Percentiles rank a stretch among this genome's conserved stretches.
These are phyloP conservation scores for Valencia hispanica DNA, from an alignment of 2,797 vertebrate species.

Conservation along the genomic window DNA sequence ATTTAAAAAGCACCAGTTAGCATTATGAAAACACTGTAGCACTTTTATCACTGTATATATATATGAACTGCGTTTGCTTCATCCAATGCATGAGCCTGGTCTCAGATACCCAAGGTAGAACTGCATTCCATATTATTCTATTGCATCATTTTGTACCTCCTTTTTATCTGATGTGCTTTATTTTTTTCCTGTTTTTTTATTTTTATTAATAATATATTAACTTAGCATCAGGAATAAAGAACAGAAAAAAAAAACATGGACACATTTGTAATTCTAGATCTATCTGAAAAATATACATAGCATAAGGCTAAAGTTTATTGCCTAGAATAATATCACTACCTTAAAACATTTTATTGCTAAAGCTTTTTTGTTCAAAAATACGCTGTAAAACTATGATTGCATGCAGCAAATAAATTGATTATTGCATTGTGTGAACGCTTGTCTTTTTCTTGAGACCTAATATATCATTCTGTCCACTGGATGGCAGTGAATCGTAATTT, in stretches of 20 bases:
- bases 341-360: constrained; percentile 50
- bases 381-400: constrained; percentile 76
- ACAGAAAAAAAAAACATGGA: constrained; percentile 29
- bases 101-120: constrained; percentile 64
- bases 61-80: constrained; percentile 68
- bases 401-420: constrained; percentile 78
- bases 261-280: constrained; percentile 38
- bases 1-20: constrained; percentile 79
- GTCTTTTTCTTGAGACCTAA: not conserved
- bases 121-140: constrained; percentile 69
- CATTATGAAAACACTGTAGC: constrained; percentile 76
- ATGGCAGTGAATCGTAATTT: constrained; percentile 31
- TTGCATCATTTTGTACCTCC: constrained; percentile 68
- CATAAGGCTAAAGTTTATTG: constrained; percentile 29
- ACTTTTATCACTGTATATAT: constrained; percentile 76
- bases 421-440: constrained; percentile 42
- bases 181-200: constrained; percentile 50
- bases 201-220: constrained; percentile 68
- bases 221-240: constrained; percentile 44
- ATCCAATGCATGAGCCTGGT: constrained; percentile 54
- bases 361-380: constrained; percentile 55
- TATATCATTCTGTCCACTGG: constrained; percentile 33
- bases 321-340: constrained; percentile 58
- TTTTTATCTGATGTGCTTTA: constrained; percentile 64
- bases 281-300: constrained; percentile 33